These are phyloP conservation scores for Xestia xanthographa DNA, from an alignment of 2,888 invertebrate genomes.

Conservation along the genomic window DNA sequence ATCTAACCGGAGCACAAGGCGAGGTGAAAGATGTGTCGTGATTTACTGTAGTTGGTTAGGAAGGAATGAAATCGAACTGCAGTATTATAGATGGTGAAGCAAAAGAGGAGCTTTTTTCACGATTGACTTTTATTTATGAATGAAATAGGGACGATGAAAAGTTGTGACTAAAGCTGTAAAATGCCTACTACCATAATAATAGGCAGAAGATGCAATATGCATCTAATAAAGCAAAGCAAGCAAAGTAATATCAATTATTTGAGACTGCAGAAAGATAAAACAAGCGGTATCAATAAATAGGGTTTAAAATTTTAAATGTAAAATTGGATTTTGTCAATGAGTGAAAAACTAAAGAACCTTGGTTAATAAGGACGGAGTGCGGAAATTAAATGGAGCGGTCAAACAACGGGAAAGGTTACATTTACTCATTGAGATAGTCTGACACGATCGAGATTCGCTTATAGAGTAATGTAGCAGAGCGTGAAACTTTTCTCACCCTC, in stretches of 20 bases:
- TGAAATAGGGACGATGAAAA: too few relatives aligned
- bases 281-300: not conserved
- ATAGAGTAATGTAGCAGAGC: not conserved
- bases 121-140: too few relatives aligned
- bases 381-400: not conserved
- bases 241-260: too few relatives aligned
- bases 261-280: not conserved
- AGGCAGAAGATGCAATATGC: not conserved
- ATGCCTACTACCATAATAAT: too few relatives aligned
- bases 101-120: not conserved
- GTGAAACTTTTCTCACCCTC: not conserved
- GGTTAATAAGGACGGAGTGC: not conserved
- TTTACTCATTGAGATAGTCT: not conserved
- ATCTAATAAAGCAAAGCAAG: too few relatives aligned
- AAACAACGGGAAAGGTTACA: slow-evolving; percentile 2
- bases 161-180: too few relatives aligned
- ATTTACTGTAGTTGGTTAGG: slow-evolving; percentile 1
- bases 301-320: too few relatives aligned
- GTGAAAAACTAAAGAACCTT: not conserved
- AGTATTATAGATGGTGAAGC: not conserved
- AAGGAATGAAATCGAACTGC: not conserved
- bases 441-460: not conserved
- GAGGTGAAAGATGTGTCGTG: slow-evolving; percentile 21
- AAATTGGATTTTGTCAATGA: not conserved
- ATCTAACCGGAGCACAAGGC: slow-evolving; percentile 14